These are phyloP conservation scores for Idaea biselata DNA, from an alignment of 2,888 invertebrate species.

Conservation along the genomic window DNA sequence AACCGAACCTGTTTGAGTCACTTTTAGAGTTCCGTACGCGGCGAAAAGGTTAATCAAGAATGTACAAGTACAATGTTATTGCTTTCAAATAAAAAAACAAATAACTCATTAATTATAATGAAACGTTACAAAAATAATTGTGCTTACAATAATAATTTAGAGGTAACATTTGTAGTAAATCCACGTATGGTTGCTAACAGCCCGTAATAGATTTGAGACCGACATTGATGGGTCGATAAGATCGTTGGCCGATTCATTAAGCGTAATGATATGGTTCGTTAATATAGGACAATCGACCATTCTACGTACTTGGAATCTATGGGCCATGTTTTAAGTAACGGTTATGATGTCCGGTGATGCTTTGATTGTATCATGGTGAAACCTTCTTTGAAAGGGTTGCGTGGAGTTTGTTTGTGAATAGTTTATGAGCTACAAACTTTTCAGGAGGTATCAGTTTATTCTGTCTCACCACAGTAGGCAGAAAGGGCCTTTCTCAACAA, in stretches of 20 bases:
- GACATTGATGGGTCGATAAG: constrained; percentile 71
- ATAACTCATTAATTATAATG: constrained; percentile 25
- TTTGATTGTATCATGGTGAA: constrained; percentile 37
- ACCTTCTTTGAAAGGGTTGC: constrained; percentile 31
- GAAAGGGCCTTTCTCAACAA: too few relatives aligned
- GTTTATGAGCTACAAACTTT: constrained; percentile 7
- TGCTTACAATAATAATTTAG: constrained; percentile 13
- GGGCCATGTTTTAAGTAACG: constrained; percentile 50
- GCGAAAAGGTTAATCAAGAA: too few relatives aligned
- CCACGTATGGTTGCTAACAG: constrained; percentile 38
- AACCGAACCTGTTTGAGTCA: too few relatives aligned
- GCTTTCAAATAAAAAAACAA: constrained; percentile 5
- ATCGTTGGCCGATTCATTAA: constrained; percentile 71
- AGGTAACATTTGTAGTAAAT: constrained; percentile 16
- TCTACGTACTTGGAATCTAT: constrained; percentile 52
- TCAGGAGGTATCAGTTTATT: too few relatives aligned
- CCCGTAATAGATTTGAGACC: constrained; percentile 64
- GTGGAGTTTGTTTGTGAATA: constrained; percentile 4
- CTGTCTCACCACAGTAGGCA: too few relatives aligned
- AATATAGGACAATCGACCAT: constrained; percentile 73
- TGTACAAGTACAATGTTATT: too few relatives aligned
- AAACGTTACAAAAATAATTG: constrained; percentile 23
- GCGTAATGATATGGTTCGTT: constrained; percentile 76
- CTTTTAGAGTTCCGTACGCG: too few relatives aligned
- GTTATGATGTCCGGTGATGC: constrained; percentile 45